phyloP scores from a whole-genome alignment of 2,888 invertebrate genomes.

The Mayetiola destructor region DNA sequence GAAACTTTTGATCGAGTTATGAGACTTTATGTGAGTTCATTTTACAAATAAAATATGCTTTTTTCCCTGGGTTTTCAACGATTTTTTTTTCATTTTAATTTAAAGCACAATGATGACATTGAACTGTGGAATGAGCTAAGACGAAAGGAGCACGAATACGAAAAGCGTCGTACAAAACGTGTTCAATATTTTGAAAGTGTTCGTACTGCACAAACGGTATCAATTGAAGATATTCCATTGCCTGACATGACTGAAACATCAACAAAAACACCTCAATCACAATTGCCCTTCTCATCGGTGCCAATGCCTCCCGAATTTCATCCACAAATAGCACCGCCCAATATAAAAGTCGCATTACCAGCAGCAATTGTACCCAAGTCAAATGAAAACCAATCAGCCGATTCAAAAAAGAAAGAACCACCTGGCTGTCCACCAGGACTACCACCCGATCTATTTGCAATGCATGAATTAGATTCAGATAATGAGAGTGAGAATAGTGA shows the following conservation, averaged over 20 bases:
- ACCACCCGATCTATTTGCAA: constrained; percentile 56
- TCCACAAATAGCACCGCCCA: not conserved
- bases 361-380: not conserved
- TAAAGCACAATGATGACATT: constrained; percentile 86
- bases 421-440: constrained; percentile 81
- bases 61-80: not conserved
- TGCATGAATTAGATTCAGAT: constrained; percentile 43
- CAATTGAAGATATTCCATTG: constrained; percentile 88
- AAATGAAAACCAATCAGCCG: not conserved
- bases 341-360: not conserved
- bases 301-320: constrained; percentile 25
- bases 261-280: constrained; percentile 18
- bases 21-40: constrained; percentile 75
- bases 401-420: constrained; percentile 41
- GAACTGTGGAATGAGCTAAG: constrained; percentile 88
- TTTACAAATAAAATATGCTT: not conserved
- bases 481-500: constrained; percentile 32
- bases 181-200: constrained; percentile 92
- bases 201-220: constrained; percentile 85
- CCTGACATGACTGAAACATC: constrained; percentile 37
- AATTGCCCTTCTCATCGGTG: constrained; percentile 30
- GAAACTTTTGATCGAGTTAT: constrained; percentile 90
- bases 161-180: constrained; percentile 69
- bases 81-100: constrained; percentile 14
- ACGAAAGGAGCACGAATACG: constrained; percentile 81